Base-by-base conservation (phyloP, 2,113 vertebrate species). In the Henicopernis longicauda region DNA sequence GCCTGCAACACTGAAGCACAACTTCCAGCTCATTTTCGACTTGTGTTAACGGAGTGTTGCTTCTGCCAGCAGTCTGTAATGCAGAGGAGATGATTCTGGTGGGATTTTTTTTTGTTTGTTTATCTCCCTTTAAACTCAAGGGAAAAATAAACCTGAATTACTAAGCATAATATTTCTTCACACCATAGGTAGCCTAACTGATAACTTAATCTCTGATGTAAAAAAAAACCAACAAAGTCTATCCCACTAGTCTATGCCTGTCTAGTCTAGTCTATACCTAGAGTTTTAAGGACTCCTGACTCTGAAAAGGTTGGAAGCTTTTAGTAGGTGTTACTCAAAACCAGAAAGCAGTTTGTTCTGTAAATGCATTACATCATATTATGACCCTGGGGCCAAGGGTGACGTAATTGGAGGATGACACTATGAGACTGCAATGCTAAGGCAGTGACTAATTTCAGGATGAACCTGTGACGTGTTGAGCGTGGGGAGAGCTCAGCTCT, bases 1-100 rank as follows among this genome's bases (percentile, higher is more conserved):
- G 40, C 42, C 22, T 73, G 62, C 36, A 90, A 54, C 10, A 62
- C 52, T 58, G 50, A 70, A 83, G 38, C 29, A 55, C 49, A 66
- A 20, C 59, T 96, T 91, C n/a, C n/a, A 77, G n/a, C 74, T 94
- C 1, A 0, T 71, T 86, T 88, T 74, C 0, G 7, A 14, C 29
- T 27, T 0, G 0, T 67, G 49, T 88, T 85, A 85, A 50, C 49
- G 0, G 0, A 50, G n/a, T 42, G 26, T 79, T 69, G 50, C 52
- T 86, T 89, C 65, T 84, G 36, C 52, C 73, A 90, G 54, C 31
- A 52, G 44, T 65, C 23, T 0, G 3, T 89, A 67, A 44, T 1
- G 1, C 47, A 58, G n/a, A 52, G 27, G 26, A 63, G 42, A 47
- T 66, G 44, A 79, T 87, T 94, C 40, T 73, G 62, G 22, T 77